Evolutionary conservation across 2,797 vertebrate genomes (phyloP), one percentile per base, ranked within the genome.

Genomic region (Cyclura pinguis): DNA sequence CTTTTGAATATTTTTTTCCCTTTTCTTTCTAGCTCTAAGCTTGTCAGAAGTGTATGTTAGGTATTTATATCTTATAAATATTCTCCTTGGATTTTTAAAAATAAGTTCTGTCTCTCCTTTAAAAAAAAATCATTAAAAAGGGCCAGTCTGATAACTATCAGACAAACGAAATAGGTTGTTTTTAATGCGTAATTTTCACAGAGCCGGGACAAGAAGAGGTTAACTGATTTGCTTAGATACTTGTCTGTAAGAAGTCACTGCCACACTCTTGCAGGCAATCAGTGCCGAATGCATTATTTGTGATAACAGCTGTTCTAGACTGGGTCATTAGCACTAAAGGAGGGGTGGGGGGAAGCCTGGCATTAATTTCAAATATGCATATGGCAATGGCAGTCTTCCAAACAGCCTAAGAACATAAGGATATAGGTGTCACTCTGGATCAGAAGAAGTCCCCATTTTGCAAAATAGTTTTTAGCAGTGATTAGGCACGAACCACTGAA

Each of bases 361-460:
- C 35, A 27, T 62, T 84, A 84, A 50, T 84, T 29, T 84, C 62
- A 67, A 67, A 84, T 50, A 69, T 50, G 62, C 42, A n/a, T 84
- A 29, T 84, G 38, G 62, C 47, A 69, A n/a, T 69, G 62, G 62
- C 83, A 84, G 2, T 50, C 47, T 84, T 47, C 83, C 64, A 84
- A 84, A 50, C 64, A 50, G 35, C 57, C 57, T 42, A 27, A 83
- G 57, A 35, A 83, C 14, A 42, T 62, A 83, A 16, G 64, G 67
- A 69, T 69, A 32, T 69, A 42, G 29, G n/a, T 35, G 20, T 24
- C 42, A 29, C 35, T 14, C 64, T 50, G 38, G 27, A 84, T 50
- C 64, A 69, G 35, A 50, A 50, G 18, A 69, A 29, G 35, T 24
- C 4, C 29, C 67, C 16, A 57, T 35, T 32, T 67, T 29, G 50